A percentile compares a stretch with the other conserved stretches of the same genome.
Evolutionary conservation across 2,888 invertebrate species (phyloP).

Genomic region (Phorcus lineatus): DNA sequence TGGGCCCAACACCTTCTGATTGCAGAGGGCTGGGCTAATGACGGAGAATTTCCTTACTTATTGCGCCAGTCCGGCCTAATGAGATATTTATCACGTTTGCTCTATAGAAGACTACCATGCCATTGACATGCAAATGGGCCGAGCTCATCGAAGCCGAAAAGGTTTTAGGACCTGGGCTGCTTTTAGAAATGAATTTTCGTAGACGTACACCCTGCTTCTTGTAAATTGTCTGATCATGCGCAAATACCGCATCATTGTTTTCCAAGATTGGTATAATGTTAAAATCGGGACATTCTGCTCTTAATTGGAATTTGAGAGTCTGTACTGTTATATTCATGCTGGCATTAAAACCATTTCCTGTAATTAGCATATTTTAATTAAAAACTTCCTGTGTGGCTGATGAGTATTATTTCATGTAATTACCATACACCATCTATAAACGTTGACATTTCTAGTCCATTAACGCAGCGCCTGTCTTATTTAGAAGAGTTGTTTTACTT

Average conservation of each 20-base stretch:
- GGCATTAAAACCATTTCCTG: conserved; percentile 6
- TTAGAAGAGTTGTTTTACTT: too few relatives aligned
- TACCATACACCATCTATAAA: background rate
- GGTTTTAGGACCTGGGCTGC: background rate
- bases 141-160: background rate
- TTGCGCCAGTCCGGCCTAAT: conserved; percentile 26
- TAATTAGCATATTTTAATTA: conserved; percentile 13
- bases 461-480: too few relatives aligned
- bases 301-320: background rate
- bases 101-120: conserved; percentile 25
- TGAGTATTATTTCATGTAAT: conserved; percentile 15
- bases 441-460: background rate
- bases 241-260: background rate
- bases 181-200: conserved; percentile 4
- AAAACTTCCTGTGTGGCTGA: background rate
- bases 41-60: conserved; percentile 29
- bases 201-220: background rate
- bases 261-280: background rate
- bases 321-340: background rate
- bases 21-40: conserved; percentile 28
- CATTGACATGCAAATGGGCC: conserved; percentile 25
- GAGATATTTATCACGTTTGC: conserved; percentile 41
- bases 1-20: conserved; percentile 33
- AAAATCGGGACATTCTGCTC: background rate
- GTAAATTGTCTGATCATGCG: background rate